Evolutionary conservation across 2,113 vertebrate species (phyloP), one percentile per base, ranked within the genome.

Genomic region (Raja brachyura): DNA sequence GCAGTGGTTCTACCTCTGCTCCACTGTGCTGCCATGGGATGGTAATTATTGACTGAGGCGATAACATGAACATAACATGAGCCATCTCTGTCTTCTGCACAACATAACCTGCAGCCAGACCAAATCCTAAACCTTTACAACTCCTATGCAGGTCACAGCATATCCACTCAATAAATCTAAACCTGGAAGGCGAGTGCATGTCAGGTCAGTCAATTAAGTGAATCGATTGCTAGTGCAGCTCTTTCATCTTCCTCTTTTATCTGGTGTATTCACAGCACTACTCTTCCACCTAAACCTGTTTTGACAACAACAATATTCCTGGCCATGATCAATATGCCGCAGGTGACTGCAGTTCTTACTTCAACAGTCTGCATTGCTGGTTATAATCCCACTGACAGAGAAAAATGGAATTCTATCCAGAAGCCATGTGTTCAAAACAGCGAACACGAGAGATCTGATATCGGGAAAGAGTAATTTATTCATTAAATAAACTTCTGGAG

Each of bases 101-200:
- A 16, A 33, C 33, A 39, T 81, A 31, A 54, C 39, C 20, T 48
- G 16, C 16, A 81, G 39, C 16, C 48, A 54, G 5, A 48, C 39
- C 39, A 81, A 14, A 79, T 79, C 39, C 39, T 79, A 33, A n/a
- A 33, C 39, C 22, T 13, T 48, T 39, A 33, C 39, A 39, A 14
- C 78, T 81, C 39, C 33, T 54, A 75, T 39, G 48, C 14, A 81
- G 78, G 78, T 48, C 39, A 54, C 78, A 48, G 78, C 39, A 39
- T 48, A 81, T 54, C 78, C 33, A 33, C n/a, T 81, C 16, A 81
- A 81, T 81, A 81, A 81, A 81, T 20, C 78, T 81, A 81, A 81
- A 18, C 78, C 78, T 48, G 11, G 48, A 20, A 54, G 13, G 18
- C 1, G 4, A 81, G 39, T 48, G 20, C 48, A 14, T 39, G 77